A percentile compares a stretch with the other conserved stretches of the same genome.
These are phyloP conservation scores for Prunella fulvescens DNA, from an alignment of 2,113 vertebrate species.

Conservation along the genomic window DNA sequence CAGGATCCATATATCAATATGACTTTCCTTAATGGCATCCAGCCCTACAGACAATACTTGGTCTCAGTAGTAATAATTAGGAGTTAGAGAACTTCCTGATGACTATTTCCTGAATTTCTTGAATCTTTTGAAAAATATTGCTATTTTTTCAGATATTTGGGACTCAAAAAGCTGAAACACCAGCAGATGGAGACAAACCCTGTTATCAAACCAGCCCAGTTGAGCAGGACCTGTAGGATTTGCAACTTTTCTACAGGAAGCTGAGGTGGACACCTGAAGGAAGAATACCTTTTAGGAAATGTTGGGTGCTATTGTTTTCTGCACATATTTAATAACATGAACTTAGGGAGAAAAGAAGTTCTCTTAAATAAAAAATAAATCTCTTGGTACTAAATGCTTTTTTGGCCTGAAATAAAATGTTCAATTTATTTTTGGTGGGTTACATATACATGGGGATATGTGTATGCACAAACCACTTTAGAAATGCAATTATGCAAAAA, in stretches of 20 bases:
- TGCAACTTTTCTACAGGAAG: neutral
- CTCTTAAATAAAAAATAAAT: neutral
- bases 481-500: neutral
- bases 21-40: neutral
- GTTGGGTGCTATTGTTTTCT: neutral
- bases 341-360: neutral
- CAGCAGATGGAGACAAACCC: constrained; percentile 65
- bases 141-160: neutral
- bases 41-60: neutral
- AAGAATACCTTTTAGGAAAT: neutral
- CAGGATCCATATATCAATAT: neutral
- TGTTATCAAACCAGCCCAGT: neutral
- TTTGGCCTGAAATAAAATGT: neutral
- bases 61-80: neutral
- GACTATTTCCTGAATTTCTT: neutral
- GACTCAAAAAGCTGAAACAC: neutral
- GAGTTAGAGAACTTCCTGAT: neutral
- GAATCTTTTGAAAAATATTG: neutral
- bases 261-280: neutral
- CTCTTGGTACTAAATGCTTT: neutral
- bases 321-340: neutral
- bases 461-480: neutral
- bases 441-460: neutral
- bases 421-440: neutral
- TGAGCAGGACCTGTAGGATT: neutral